Evolutionary conservation across 2,797 vertebrate species (phyloP), one percentile per base, ranked within the genome.

Genomic region (Melanotaenia pygmaea): DNA sequence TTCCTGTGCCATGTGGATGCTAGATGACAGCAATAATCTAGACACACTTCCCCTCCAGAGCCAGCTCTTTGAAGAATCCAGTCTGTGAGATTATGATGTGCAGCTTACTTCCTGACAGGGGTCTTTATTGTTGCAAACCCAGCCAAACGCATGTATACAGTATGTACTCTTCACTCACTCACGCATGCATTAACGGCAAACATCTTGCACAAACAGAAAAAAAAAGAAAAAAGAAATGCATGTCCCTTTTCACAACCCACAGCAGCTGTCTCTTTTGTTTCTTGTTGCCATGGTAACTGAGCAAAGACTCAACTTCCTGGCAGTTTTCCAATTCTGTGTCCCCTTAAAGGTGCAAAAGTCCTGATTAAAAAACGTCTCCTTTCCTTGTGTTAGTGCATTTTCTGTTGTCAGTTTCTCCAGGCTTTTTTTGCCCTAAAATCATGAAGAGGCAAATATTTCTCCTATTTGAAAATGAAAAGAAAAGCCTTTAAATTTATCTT

Each of bases 11-110:
- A 58, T 59, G 78, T 59, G 34, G 72, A 69, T 67, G 59, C 58
- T 60, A 43, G 79, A 82, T 74, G 76, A 80, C 69, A 53, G 32
- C 77, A 54, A 81, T 93, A 86, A 92, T 93, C 88, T 88, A 57
- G 24, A 83, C 72, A 18, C 81, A 80, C 81, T 81, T 90, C 84
- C 81, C 78, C 72, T 68, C 72, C 79, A 64, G 65, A 70, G 70
- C 66, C 20, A 67, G 38, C 70, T 82, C 90, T 94, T 92, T 93
- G 90, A 93, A 92, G 87, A 82, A 64, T 59, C 69, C 34, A 0
- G 54, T 69, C 73, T 85, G 75, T 18, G 80, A 92, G 91, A 90
- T 89, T 86, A 71, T 72, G 78, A 90, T 84, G 76, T 76, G 61
- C 81, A 38, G 26, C 43, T 76, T 69, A 85, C 91, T 88, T 91